Base-by-base conservation (phyloP, 2,888 invertebrate genomes). In the Mimachlamys varia region DNA sequence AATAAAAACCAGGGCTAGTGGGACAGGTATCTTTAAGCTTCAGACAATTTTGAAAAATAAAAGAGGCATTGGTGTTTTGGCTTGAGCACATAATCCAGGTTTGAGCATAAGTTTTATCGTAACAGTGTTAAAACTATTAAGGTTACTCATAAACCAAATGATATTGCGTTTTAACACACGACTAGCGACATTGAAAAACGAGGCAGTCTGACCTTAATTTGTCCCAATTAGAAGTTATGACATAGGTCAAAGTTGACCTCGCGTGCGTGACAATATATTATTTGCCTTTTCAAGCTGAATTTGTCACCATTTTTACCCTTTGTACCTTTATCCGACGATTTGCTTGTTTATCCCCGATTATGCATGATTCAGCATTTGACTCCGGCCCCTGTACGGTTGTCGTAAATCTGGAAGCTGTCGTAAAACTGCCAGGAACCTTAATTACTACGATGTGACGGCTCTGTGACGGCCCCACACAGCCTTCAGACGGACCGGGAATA, bases 351-450 rank as follows among this genome's bases (percentile, higher is more conserved):
- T 76, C 76, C 27, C 76, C 76, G 33, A 76, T 76, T 76, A 76
- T 33, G 33, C 76, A 76, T 76, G 76, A 76, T 76, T 76, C 76
- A 76, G 76, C 76, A 76, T 76, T 76, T 76, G 76, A 76, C 76
- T 76, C 33, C 33, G 27, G 76, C 76, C 76, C 76, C 76, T 62
- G 76, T 76, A 76, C 76, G 33, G 15, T 76, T 76, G 76, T 76
- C 76, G 76, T 76, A 76, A 76, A 76, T 76, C 17, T 12, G 12
- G 76, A 76, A 76, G 27, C 27, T 76, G 76, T 76, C 76, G 76
- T 76, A 76, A 76, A 76, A 76, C 76, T 76, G 76, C 76, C 76
- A 76, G 27, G 12, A 76, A 27, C 76, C 76, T 76, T 76, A 76
- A 76, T 76, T 76, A 15, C 76, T 33, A 33, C 33, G 76, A 76